A percentile compares a stretch with the other conserved stretches of the same genome.
phyloP scores from a whole-genome alignment of 2,797 vertebrate species.

The Siniperca scherzeri region DNA sequence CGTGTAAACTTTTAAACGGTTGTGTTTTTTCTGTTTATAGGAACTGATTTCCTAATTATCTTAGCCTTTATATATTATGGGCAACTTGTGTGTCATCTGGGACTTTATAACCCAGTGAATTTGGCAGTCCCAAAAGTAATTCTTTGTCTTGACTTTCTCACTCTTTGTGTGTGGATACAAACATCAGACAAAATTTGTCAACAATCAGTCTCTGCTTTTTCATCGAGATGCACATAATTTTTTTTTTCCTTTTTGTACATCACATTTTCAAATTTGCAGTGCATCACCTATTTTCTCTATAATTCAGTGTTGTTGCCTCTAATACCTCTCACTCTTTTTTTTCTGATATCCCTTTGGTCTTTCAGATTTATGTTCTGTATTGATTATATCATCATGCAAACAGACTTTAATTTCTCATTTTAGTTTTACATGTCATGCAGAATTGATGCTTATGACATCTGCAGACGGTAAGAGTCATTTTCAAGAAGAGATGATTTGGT shows the following conservation, averaged over 20 bases:
- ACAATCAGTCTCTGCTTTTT: background rate
- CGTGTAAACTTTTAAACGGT: conserved; percentile 48
- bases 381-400: conserved; percentile 50
- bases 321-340: background rate
- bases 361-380: conserved; percentile 44
- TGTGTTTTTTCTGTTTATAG: conserved; percentile 51
- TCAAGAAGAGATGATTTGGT: background rate
- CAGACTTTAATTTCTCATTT: conserved; percentile 6
- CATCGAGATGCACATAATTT: background rate
- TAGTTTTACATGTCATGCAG: conserved; percentile 4
- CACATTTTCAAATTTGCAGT: background rate
- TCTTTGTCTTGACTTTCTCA: conserved; percentile 20
- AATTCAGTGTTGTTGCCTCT: background rate
- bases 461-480: background rate
- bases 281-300: background rate
- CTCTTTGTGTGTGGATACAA: background rate
- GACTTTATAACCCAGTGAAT: conserved; percentile 41
- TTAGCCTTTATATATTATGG: conserved; percentile 26
- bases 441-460: background rate
- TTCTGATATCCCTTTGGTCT: conserved; percentile 25
- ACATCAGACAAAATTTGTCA: conserved; percentile 21
- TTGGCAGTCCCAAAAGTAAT: conserved; percentile 32
- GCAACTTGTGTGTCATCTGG: conserved; percentile 40
- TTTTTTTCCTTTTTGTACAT: background rate
- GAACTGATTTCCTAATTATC: conserved; percentile 58